Conservation (phyloP, 2,797 vertebrate genomes). For the Esox masquinongy region DNA sequence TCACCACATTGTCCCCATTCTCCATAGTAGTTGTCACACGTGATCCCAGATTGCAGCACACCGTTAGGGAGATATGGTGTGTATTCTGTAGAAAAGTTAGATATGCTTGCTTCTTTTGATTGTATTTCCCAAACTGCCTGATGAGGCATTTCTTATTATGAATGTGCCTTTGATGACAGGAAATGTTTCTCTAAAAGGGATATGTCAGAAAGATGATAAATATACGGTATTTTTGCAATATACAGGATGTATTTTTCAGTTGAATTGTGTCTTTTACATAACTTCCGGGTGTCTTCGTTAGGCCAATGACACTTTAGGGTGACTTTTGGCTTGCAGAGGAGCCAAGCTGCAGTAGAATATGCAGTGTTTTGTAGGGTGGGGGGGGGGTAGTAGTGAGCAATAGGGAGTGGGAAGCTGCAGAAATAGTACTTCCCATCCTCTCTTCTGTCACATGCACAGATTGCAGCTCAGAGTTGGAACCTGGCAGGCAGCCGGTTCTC, state of each 20-base stretch:
- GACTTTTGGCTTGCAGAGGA: slow-evolving; percentile 63
- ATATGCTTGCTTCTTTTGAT: too few relatives aligned
- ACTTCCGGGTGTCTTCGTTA: slow-evolving; percentile 55
- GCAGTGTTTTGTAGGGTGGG: slow-evolving; percentile 47
- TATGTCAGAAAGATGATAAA: too few relatives aligned
- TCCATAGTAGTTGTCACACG: too few relatives aligned
- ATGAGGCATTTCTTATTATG: too few relatives aligned
- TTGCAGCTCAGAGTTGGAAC: slow-evolving; percentile 71
- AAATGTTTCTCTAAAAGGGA: slow-evolving; percentile 45
- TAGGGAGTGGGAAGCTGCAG: slow-evolving; percentile 60
- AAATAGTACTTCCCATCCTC: slow-evolving; percentile 54
- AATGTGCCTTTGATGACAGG: too few relatives aligned
- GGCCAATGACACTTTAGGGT: slow-evolving; percentile 62
- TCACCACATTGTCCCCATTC: too few relatives aligned
- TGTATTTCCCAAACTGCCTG: too few relatives aligned
- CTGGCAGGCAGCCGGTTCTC: slow-evolving; percentile 69
- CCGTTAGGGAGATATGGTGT: too few relatives aligned
- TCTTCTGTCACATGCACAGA: slow-evolving; percentile 69
- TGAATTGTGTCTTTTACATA: slow-evolving; percentile 59
- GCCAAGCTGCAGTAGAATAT: slow-evolving; percentile 54
- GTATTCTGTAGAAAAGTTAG: too few relatives aligned
- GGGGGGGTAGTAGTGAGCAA: slow-evolving; percentile 18
- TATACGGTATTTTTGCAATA: too few relatives aligned
- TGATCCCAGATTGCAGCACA: too few relatives aligned
- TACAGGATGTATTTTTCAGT: slow-evolving; percentile 48